Evolutionary conservation across 1,140 invertebrate genomes (phyloP).

Genomic region (Drosophila micromelanica): DNA sequence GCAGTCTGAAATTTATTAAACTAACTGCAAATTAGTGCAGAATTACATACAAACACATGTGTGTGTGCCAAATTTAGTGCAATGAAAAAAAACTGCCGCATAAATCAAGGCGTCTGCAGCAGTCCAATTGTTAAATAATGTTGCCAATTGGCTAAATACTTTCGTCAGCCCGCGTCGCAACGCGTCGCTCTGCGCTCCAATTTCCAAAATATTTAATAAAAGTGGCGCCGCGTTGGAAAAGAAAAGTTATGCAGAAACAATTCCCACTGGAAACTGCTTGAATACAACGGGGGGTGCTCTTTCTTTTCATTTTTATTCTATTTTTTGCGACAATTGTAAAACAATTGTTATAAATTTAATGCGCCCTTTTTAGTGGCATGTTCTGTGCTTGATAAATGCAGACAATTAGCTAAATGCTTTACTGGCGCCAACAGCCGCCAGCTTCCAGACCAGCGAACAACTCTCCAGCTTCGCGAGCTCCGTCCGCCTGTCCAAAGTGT

Average conservation of each 20-base stretch:
- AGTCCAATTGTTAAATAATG: slow-evolving; percentile 59
- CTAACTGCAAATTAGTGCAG: slow-evolving; percentile 76
- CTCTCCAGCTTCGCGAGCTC: background rate
- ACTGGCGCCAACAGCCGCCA: slow-evolving; percentile 66
- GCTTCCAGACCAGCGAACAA: slow-evolving; percentile 15
- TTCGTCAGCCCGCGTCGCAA: slow-evolving; percentile 47
- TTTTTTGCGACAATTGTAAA: slow-evolving; percentile 63
- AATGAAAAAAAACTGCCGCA: slow-evolving; percentile 49
- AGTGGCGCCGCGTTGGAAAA: slow-evolving; percentile 60
- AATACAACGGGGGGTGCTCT: background rate
- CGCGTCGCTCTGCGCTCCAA: slow-evolving; percentile 32
- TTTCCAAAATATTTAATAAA: slow-evolving; percentile 60
- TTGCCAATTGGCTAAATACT: slow-evolving; percentile 76
- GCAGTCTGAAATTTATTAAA: slow-evolving; percentile 74
- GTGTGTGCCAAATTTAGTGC: slow-evolving; percentile 34
- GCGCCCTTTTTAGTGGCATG: slow-evolving; percentile 50
- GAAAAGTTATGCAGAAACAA: slow-evolving; percentile 46
- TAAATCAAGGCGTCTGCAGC: slow-evolving; percentile 63
- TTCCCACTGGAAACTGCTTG: background rate
- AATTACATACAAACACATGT: slow-evolving; percentile 45
- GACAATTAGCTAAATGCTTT: slow-evolving; percentile 79
- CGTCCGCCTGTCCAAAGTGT: slow-evolving; percentile 15
- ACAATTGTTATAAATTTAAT: slow-evolving; percentile 79
- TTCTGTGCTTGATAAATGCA: slow-evolving; percentile 75
- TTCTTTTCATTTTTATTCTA: slow-evolving; percentile 3